phyloP scores from a whole-genome alignment of 2,888 invertebrate genomes.

The Ypsolopha scabrella region DNA sequence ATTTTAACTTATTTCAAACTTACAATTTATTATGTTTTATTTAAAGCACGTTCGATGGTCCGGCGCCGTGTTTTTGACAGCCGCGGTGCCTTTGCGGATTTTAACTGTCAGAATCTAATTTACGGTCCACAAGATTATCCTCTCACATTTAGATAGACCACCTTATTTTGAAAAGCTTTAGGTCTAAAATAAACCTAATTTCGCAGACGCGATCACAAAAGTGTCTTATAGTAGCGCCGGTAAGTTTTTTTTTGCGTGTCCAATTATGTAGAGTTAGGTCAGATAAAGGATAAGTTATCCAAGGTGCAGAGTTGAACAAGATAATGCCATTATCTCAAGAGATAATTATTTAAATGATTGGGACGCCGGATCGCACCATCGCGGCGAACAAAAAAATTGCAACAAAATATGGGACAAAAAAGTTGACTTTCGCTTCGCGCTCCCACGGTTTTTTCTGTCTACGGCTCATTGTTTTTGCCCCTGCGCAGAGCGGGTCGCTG shows the following conservation, averaged over 20 bases:
- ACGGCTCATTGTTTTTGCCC: conserved; percentile 4
- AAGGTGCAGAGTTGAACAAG: not conserved
- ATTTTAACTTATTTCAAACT: not conserved
- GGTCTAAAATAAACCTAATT: not conserved
- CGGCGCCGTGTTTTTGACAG: conserved; percentile 65
- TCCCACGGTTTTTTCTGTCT: conserved; percentile 3
- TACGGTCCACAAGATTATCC: not conserved
- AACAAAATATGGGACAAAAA: not conserved
- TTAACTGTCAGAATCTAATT: conserved; percentile 67
- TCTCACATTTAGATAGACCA: not conserved
- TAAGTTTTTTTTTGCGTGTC: not conserved
- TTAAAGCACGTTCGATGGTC: conserved; percentile 43
- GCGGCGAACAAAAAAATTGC: not conserved
- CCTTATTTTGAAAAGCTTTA: not conserved
- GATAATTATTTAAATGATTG: not conserved
- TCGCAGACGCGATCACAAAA: not conserved
- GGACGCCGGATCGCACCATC: not conserved
- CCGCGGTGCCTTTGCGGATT: conserved; percentile 61
- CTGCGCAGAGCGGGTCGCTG: conserved; percentile 25
- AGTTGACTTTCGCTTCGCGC: not conserved
- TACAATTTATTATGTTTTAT: conserved; percentile 38
- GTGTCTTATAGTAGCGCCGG: conserved; percentile 2
- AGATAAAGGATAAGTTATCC: not conserved
- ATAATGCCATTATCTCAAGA: not conserved
- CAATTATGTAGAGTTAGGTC: conserved; percentile 2